Base-by-base conservation (phyloP, 2,113 vertebrate species). In the Oplegnathus fasciatus region DNA sequence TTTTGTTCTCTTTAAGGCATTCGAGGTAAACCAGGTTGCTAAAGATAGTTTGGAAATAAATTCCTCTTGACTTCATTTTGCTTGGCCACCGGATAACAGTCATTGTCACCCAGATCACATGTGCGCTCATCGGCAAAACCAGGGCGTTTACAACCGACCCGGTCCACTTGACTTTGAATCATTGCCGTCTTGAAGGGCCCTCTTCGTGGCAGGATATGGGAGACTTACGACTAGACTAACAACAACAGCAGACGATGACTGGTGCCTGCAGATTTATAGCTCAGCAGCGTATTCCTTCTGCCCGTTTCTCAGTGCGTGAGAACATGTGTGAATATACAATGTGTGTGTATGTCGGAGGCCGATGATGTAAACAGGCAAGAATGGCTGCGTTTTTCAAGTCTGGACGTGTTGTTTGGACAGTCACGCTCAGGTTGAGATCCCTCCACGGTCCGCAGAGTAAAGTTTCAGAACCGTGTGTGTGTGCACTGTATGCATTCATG, bases 151-250 rank as follows among this genome's bases (percentile, higher is more conserved):
- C 32, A 46, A 48, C 44, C 30, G 14, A 81, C 52, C 52, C 18
- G 40, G 42, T 84, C 77, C 60, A 32, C 80, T 87, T 73, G 69
- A 68, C 80, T 83, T 82, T 93, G 88, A 89, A 74, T 87, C 88
- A 89, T 83, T 9, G 71, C 32, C 5, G 34, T 75, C 82, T 71
- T 79, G 85, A 88, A 85, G 82, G 74, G 61, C 70, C 75, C 87
- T 87, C 79, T 88, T 79, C 24, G 8, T 40, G 64, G 70, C 89
- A 92, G 88, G 89, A 94, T 87, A 71, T 78, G 82, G 86, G 89
- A 90, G 87, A 93, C 84, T 88, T 85, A 82, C 76, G n/a, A 62
- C 75, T 65, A 52, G 71, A 90, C 91, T 92, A 88, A 94, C 89
- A 89, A 84, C 88, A 85, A 69, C 89, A 89, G 89, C 88, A 90